Evolutionary conservation across 1,140 invertebrate species (phyloP).

Genomic region (Halictus rubicundus): DNA sequence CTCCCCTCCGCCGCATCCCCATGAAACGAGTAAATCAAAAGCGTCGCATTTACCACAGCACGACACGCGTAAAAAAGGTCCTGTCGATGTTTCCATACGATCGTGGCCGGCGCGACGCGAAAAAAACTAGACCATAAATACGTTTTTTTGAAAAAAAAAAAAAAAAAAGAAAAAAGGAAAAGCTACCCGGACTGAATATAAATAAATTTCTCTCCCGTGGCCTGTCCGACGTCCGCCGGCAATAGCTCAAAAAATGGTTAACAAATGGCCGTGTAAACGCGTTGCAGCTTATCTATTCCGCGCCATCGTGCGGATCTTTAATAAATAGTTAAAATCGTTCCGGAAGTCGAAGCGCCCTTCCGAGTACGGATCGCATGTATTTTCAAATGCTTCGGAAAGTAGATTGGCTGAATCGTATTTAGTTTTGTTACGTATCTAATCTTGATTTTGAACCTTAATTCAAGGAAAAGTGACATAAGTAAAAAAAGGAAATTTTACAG

Average conservation of each 20-base stretch:
- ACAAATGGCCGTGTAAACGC: neutral
- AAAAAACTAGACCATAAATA: constrained; percentile 19
- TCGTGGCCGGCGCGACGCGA: neutral
- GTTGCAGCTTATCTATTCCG: neutral
- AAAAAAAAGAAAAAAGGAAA: neutral
- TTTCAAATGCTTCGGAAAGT: no score
- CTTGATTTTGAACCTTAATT: no score
- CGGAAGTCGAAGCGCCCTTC: no score
- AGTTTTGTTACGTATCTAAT: no score
- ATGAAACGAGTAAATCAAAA: constrained; percentile 39
- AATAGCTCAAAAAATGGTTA: neutral
- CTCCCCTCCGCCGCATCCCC: no score
- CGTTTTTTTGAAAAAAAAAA: neutral
- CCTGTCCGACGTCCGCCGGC: neutral
- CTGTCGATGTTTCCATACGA: constrained; percentile 14
- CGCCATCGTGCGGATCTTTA: no score
- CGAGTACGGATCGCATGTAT: no score
- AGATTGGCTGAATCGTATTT: no score
- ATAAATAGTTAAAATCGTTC: no score
- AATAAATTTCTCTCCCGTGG: neutral
- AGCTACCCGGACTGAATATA: neutral
- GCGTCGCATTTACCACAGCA: neutral
- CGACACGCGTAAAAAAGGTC: constrained; percentile 8
- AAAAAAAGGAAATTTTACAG: no score
- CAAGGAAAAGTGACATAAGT: no score